Base-by-base conservation (phyloP, 2,888 invertebrate genomes). In the Agrilus mali region DNA sequence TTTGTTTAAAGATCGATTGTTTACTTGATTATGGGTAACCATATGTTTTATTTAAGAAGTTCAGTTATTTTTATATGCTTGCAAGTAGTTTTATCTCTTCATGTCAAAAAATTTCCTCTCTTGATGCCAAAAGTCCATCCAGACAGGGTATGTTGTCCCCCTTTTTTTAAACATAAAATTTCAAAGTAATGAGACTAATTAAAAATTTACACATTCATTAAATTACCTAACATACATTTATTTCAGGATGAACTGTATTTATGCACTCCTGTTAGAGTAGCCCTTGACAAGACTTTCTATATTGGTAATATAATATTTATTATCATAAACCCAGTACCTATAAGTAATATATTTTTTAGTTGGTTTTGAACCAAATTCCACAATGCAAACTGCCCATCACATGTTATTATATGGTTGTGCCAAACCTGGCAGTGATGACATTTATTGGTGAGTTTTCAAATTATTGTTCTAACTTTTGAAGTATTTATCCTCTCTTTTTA, bases 371-470 rank as follows among this genome's bases (percentile, higher is more conserved):
- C 93, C 95, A 2, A 88, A 93, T 60, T 89, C 92, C 2, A 82
- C 87, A 10, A 88, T 87, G 85, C 75, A 84, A 59, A 86, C 83
- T 4, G 89, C 90, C 8, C 95, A 95, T 70, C 95, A 95, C 65
- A 93, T 95, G 80, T 69, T 95, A 39, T 65, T 95, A 1, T 95
- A 92, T 60, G 94, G 94, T 12, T 95, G 95, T 59, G 73, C 78
- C 3, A 76, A 77, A 44, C 93, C 89, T 0, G 89, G 88, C 2
- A 74, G 77, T 31, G 69, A 73, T 48, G 76, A 80, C 44, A 66
- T 74, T 16, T 80, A 85, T 40, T 89, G 92, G 90, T 84, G 69
- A 27, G 12, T 33, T 22, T 1, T 43, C 31, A 3, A 22, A 34
- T 27, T 13, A 27, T 10, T 27, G 3, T 12, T 31, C 8, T 8